Evolutionary conservation across 2,797 vertebrate species (phyloP).

Genomic region (Sebastes baramenuke): DNA sequence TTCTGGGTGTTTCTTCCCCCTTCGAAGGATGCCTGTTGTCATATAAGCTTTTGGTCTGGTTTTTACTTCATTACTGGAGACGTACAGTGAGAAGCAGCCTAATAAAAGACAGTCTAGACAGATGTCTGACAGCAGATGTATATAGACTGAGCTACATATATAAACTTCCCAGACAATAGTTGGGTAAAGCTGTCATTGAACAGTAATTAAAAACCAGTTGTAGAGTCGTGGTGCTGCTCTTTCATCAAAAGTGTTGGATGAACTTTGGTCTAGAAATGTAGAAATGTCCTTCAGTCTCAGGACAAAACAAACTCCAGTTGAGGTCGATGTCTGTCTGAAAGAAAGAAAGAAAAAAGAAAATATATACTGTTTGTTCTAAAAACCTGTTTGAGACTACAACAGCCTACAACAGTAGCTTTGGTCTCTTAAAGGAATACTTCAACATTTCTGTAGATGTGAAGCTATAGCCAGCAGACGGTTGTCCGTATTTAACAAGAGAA

Average conservation of each 20-base stretch:
- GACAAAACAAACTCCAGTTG: not conserved
- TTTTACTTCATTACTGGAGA: conserved; percentile 41
- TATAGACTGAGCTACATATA: not conserved
- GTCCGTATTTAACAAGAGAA: rapidly evolving
- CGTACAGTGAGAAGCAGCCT: conserved; percentile 19
- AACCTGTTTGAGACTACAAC: not conserved
- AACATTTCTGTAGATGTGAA: not conserved
- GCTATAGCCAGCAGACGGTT: not conserved
- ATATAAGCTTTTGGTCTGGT: not conserved
- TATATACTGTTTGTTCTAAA: not conserved
- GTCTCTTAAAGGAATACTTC: not conserved
- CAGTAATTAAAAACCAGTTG: not conserved
- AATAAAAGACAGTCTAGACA: conserved; percentile 64
- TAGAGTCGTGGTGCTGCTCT: not conserved
- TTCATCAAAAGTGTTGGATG: not conserved
- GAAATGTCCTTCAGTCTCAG: not conserved
- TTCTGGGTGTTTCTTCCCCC: not conserved
- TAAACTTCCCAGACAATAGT: not conserved
- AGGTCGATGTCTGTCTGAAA: not conserved
- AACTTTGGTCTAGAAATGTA: not conserved
- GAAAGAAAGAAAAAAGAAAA: not conserved
- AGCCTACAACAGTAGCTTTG: not conserved
- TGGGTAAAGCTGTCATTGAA: not conserved
- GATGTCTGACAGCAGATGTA: conserved; percentile 18
- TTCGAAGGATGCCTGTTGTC: not conserved